Percentiles rank a stretch among this genome's conserved stretches.
Conservation (phyloP, 2,797 vertebrate genomes). For the Diplodus sargus region DNA sequence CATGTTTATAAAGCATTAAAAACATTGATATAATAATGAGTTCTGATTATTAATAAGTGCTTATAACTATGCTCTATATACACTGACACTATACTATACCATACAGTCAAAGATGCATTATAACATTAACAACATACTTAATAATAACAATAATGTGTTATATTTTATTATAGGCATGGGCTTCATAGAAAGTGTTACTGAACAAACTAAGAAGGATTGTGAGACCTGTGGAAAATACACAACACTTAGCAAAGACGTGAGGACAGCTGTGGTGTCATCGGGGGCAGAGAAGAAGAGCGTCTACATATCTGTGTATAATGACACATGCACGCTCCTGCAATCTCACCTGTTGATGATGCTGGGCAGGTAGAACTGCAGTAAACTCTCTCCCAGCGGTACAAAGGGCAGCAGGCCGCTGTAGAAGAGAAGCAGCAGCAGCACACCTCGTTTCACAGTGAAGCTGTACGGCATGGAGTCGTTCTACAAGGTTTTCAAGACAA, state of each 20-base stretch:
- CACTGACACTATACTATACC: too few species aligned
- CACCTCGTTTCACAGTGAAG: conserved; percentile 84
- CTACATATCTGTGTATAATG: neutral
- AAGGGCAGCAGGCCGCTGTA: conserved; percentile 90
- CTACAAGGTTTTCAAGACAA: conserved; percentile 51
- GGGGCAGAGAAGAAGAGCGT: neutral
- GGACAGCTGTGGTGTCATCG: neutral
- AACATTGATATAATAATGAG: too few species aligned
- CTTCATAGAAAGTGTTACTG: too few species aligned
- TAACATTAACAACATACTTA: too few species aligned
- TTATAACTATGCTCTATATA: too few species aligned
- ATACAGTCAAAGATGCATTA: too few species aligned
- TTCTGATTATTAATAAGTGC: too few species aligned
- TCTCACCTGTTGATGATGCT: conserved; percentile 86
- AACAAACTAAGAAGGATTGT: neutral
- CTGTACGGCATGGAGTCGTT: conserved; percentile 89
- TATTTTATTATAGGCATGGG: too few species aligned
- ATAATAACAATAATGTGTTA: too few species aligned
- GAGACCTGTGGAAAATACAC: neutral
- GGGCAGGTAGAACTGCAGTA: conserved; percentile 91
- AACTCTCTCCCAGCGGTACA: conserved; percentile 85
- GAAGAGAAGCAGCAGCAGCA: conserved; percentile 88
- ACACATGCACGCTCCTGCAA: neutral
- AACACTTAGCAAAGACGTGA: neutral
- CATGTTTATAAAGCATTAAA: too few species aligned